Evolutionary conservation across 2,888 invertebrate genomes (phyloP), one percentile per base, ranked within the genome.

Genomic region (Eumerus sabulonum): DNA sequence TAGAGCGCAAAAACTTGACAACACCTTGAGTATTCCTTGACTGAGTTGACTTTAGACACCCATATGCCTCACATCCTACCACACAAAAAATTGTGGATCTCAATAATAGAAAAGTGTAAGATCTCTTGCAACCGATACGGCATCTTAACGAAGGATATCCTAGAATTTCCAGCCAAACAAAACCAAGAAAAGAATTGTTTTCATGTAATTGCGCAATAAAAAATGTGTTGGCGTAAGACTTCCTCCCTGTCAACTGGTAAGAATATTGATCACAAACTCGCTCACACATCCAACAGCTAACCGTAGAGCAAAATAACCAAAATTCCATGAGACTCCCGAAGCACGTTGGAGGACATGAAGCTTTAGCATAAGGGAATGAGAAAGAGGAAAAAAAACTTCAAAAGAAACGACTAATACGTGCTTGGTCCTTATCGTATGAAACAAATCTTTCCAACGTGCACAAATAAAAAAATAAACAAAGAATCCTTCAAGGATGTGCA

Each of bases 401-500:
- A 76, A 71, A 64, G 71, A 76, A 27, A 76, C 71, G 56, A 60
- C 76, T 72, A 56, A 60, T 64, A 76, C 76, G 76, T 77, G 76
- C 66, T 72, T 11, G 1, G 66, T 51, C 45, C 62, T 62, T 72
- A 66, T 72, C 72, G 62, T 50, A 56, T 50, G 19, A 71, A 72
- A 76, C 71, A 76, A 76, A 66, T 76, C 76, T 64, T 56, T 56
- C 71, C 62, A 67, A 77, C 51, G 67, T 62, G 51, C 56, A 77
- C 50, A 57, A 72, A 47, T 17, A 54, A 47, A 13, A 76, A 63
- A 76, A 45, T 13, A 48, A 47, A 17, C 17, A 51, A 42, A 14
- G 76, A 71, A 71, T 54, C 64, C 70, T 76, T 74, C 68, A 71
- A 71, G 76, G 60, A 77, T 77, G 62, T 77, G 56, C 72, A 67